Evolutionary conservation across 1,140 invertebrate species (phyloP), one percentile per base, ranked within the genome.

Genomic region (Psilanteris sp.): DNA sequence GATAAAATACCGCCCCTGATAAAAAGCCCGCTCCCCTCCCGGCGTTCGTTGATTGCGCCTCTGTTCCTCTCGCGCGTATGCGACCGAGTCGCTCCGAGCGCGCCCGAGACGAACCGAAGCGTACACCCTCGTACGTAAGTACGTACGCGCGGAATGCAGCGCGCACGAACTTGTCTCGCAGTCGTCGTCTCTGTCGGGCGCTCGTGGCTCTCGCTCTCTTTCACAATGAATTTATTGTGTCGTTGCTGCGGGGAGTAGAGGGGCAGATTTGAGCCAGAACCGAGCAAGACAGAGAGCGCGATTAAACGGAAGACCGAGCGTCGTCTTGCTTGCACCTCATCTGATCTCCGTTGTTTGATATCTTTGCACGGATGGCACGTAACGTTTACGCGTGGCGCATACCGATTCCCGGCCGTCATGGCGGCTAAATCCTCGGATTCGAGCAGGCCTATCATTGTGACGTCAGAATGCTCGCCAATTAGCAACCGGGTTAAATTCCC

Each of bases 221-320:
- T 85, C 81, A 86, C 85, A 79, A 82, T 79, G 80, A 77, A 81
- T 79, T 83, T 83, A 86, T 86, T 86, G 83, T 85, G 81, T 81
- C 54, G 66, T 27, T n/a, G n/a, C n/a, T n/a, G n/a, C n/a, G n/a
- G n/a, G n/a, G n/a, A n/a, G n/a, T n/a, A n/a, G n/a, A n/a, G 54
- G 24, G 31, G 50, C 29, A 22, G 36, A 10, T 55, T 66, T 22
- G 10, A 44, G 39, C 7, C 48, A 20, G 36, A 22, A 39, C 8
- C n/a, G 9, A 16, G 15, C 2, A 24, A 44, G 1, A 37, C 0
- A 37, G 18, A 32, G 26, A 11, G n/a, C 29, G 36, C 61, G 22
- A 67, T 55, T 68, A 41, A 68, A 68, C 64, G 64, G 50, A 68
- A 68, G 29, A 46, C 14, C 52, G 50, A 31, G 61, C 62, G 48